Percentiles rank a stretch among this genome's conserved stretches.
These are phyloP conservation scores for Chionomys nivalis DNA, from an alignment of 2,113 vertebrate species.

Conservation along the genomic window DNA sequence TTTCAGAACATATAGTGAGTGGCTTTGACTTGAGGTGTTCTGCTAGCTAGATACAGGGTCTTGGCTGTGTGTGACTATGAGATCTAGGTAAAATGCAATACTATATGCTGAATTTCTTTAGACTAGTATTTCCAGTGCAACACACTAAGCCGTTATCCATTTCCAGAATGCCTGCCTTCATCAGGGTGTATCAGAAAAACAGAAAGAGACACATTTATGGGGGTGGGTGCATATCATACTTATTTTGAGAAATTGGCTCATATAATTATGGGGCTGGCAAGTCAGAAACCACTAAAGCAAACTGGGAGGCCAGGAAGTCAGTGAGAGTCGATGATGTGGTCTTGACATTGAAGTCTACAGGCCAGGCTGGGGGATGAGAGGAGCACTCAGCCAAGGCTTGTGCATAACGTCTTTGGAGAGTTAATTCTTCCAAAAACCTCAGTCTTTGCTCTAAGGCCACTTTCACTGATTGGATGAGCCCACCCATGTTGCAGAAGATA, in stretches of 20 bases:
- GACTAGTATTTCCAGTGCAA: neutral
- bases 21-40: neutral
- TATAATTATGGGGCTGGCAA: neutral
- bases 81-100: conserved; percentile 38
- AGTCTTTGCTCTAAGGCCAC: neutral
- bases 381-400: neutral
- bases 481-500: neutral
- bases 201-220: neutral
- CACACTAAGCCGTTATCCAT: neutral
- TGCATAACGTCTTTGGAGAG: neutral
- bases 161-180: conserved; percentile 21
- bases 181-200: conserved; percentile 36
- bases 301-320: neutral
- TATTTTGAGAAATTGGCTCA: conserved; percentile 43
- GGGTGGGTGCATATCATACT: neutral
- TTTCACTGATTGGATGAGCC: neutral
- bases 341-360: neutral
- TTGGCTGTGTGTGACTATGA: neutral
- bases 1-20: neutral
- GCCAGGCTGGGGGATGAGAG: neutral
- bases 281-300: neutral
- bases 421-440: neutral
- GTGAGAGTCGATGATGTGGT: neutral
- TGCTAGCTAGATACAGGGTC: neutral
- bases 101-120: conserved; percentile 23